phyloP scores from a whole-genome alignment of 2,113 vertebrate genomes.

The Struthio camelus region DNA sequence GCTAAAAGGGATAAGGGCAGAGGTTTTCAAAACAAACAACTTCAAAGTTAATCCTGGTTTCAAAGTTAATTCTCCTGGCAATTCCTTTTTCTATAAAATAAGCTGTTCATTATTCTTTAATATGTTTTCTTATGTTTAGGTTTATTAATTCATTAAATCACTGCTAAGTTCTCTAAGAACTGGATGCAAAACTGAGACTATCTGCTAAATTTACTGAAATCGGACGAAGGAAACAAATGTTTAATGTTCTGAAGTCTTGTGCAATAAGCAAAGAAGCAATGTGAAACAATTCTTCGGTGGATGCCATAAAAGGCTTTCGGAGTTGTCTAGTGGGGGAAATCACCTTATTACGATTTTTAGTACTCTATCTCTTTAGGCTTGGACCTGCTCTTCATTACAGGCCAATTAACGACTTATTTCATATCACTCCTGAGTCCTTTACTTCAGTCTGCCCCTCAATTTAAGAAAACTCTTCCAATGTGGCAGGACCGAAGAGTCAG shows the following conservation, averaged over 20 bases:
- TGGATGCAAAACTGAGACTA: background rate
- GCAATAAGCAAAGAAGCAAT: background rate
- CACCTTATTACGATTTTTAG: background rate
- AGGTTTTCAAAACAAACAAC: conserved; percentile 50
- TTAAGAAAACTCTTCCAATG: background rate
- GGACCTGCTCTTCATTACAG: background rate
- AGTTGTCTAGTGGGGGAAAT: background rate
- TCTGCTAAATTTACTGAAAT: background rate
- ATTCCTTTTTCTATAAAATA: conserved; percentile 37
- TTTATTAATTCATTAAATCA: conserved; percentile 69
- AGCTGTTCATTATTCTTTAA: conserved; percentile 48
- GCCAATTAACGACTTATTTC: background rate
- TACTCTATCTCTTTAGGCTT: background rate
- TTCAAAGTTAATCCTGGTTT: conserved; percentile 23
- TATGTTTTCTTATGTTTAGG: conserved; percentile 22
- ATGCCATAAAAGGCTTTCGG: background rate
- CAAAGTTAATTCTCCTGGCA: conserved; percentile 35
- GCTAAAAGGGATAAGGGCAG: conserved; percentile 44
- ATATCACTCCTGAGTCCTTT: background rate
- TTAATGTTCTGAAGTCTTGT: background rate
- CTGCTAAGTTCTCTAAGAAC: background rate
- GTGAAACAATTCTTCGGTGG: background rate
- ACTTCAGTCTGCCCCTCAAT: background rate
- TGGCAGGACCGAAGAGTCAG: background rate
- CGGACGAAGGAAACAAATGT: background rate